Evolutionary conservation across 2,113 vertebrate genomes (phyloP).

Genomic region (Arothron firmamentum): DNA sequence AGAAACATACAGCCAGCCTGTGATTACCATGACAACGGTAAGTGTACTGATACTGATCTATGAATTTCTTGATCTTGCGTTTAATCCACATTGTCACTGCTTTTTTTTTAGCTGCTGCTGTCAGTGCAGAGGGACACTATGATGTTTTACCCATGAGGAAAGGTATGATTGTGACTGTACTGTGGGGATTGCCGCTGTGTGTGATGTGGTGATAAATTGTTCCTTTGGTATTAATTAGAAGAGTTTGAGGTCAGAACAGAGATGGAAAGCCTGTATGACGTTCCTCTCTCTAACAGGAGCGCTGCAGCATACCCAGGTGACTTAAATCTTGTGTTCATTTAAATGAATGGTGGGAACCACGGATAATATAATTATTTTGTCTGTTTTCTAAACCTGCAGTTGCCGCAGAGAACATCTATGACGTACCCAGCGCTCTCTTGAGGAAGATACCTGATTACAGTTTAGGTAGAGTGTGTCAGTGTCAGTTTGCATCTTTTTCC

Average conservation of each 20-base stretch:
- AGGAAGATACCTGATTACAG: constrained; percentile 22
- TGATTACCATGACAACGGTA: constrained; percentile 9
- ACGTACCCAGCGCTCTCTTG: constrained; percentile 60
- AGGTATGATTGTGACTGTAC: constrained; percentile 15
- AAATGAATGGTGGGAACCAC: too few species aligned
- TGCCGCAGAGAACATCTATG: constrained; percentile 63
- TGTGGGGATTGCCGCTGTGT: not conserved
- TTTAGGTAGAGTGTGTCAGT: constrained; percentile 45
- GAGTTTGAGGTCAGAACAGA: not conserved
- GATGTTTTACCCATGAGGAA: constrained; percentile 59
- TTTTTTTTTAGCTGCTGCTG: not conserved
- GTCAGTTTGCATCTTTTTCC: not conserved
- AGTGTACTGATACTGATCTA: not conserved
- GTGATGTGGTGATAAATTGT: constrained; percentile 1
- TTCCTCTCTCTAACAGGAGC: constrained; percentile 43
- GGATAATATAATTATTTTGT: too few species aligned
- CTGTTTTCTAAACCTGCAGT: constrained; percentile 29
- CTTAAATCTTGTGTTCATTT: not conserved
- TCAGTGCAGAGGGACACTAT: constrained; percentile 49
- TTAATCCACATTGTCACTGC: not conserved
- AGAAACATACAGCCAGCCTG: not conserved
- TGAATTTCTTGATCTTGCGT: too few species aligned
- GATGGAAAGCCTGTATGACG: constrained; percentile 54
- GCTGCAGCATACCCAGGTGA: constrained; percentile 36
- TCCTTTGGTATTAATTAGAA: constrained; percentile 4